These are phyloP conservation scores for Strix aluco DNA, from an alignment of 2,113 vertebrate species.

Conservation along the genomic window DNA sequence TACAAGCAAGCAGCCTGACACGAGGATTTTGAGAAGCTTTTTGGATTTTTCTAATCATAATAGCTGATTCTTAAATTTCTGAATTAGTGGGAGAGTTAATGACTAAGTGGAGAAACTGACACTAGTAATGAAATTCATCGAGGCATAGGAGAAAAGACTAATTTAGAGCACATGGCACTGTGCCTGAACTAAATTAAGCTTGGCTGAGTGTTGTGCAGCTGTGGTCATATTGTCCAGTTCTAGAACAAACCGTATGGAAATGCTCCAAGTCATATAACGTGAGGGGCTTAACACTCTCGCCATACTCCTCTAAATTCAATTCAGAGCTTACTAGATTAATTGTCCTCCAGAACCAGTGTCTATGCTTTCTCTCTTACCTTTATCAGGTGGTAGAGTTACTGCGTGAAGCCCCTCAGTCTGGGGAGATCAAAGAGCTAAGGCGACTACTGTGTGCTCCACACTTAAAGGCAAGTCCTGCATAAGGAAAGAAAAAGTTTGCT, in stretches of 20 bases:
- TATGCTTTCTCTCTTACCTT: background rate
- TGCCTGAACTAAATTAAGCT: background rate
- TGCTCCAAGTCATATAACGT: accelerated
- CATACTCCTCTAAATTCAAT: background rate
- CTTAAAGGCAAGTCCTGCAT: constrained; percentile 79
- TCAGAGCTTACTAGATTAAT: background rate
- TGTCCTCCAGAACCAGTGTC: background rate
- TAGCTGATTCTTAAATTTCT: background rate
- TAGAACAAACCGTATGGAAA: background rate
- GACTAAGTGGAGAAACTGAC: background rate
- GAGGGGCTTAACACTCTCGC: background rate
- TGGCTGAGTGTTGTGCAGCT: background rate
- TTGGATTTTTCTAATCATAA: background rate
- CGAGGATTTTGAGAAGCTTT: background rate
- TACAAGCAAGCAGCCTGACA: background rate
- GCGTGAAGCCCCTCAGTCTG: constrained; percentile 66
- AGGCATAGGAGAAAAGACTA: background rate
- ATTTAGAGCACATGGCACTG: background rate
- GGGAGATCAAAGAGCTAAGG: constrained; percentile 85
- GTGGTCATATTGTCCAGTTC: background rate
- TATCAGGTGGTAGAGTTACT: constrained; percentile 73
- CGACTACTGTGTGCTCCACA: constrained; percentile 82
- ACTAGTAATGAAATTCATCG: background rate
- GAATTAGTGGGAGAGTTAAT: background rate
- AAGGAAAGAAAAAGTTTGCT: background rate